These are phyloP conservation scores for Pluvialis apricaria DNA, from an alignment of 2,113 vertebrate genomes.

Conservation along the genomic window DNA sequence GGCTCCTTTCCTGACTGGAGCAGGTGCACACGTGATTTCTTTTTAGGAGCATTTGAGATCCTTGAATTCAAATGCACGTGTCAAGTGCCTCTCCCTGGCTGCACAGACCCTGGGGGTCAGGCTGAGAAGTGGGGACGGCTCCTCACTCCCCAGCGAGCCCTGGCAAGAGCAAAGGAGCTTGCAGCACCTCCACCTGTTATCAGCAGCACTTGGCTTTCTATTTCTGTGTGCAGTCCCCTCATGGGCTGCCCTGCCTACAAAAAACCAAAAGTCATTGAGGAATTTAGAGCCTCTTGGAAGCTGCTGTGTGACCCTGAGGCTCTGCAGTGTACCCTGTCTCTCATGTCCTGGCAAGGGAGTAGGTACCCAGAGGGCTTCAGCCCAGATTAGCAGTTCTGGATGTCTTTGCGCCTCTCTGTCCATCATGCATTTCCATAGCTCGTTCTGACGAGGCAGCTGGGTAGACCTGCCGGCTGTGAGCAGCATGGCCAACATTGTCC, in stretches of 20 bases:
- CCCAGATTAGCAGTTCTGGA: neutral
- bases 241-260: neutral
- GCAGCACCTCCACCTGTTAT: neutral
- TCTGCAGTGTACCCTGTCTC: accelerated
- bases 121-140: neutral
- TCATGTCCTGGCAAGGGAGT: neutral
- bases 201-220: neutral
- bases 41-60: neutral
- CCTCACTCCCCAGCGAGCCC: neutral
- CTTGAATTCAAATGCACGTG: neutral
- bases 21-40: neutral
- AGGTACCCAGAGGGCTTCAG: neutral
- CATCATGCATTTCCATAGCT: neutral
- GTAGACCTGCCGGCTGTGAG: neutral
- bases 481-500: neutral
- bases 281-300: neutral
- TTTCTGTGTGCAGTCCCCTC: neutral
- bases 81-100: neutral
- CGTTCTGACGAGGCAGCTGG: neutral
- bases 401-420: neutral
- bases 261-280: neutral
- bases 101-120: neutral
- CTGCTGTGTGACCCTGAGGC: accelerated
- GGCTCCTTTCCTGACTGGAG: neutral
- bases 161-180: neutral